Base-by-base conservation (phyloP, 2,888 invertebrate genomes). In the Idaea straminata region DNA sequence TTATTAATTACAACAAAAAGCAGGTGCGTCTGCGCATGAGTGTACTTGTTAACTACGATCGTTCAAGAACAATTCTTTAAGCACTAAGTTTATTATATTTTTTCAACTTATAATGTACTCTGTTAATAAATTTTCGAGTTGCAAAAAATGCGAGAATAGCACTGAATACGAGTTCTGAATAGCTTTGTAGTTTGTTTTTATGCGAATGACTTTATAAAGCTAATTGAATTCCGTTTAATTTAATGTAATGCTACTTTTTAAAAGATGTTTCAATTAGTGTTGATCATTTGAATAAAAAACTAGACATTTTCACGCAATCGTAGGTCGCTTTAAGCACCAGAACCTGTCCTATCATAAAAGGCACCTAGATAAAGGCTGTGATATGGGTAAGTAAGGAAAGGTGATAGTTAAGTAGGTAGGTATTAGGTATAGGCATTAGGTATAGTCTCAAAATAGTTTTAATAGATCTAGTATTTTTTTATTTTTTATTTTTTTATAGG, bases 1-100 rank as follows among this genome's bases (percentile, higher is more conserved):
- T 79, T 74, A 83, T 81, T 80, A 82, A 83, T 83, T 79, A 74
- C 66, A 62, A 67, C 69, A 77, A 74, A 73, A 73, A 66, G 79
- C 83, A 83, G 80, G 79, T 81, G 81, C 62, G 63, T 63, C 35
- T 59, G 64, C 59, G 62, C 67, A 62, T 35, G 35, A 38, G 36
- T 38, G 63, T 65, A 64, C 58, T 35, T 60, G 57, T 62, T 67
- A 66, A 64, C 16, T 58, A 59, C 34, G 61, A 67, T 62, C 34
- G 59, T 47, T 36, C 47, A 47, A 13, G 47, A 47, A 47, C 47
- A 47, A 47, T 47, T 47, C 47, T 47, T 47, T 47, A 7, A 47
- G 47, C 47, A 47, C 10, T 47, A 4, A 47, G 47, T 10, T 36
- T 13, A 47, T 47, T 47, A 47, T 13, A 47, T 47, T 47, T 47